phyloP scores from a whole-genome alignment of 2,797 vertebrate genomes.

The Erethizon dorsatum region DNA sequence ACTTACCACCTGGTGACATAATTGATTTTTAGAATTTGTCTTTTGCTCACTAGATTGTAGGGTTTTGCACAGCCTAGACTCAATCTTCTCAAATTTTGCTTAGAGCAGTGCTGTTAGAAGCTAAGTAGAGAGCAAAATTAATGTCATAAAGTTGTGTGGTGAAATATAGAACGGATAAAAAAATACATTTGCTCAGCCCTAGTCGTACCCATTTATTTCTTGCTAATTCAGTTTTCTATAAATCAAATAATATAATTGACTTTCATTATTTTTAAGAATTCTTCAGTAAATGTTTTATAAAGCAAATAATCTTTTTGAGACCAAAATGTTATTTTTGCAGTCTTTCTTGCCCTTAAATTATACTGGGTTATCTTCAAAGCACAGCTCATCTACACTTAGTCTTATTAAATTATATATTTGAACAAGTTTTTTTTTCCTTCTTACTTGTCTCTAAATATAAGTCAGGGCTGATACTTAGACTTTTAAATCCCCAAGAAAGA shows the following conservation, averaged over 20 bases:
- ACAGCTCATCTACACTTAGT: neutral
- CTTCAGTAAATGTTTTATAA: neutral
- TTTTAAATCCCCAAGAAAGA: neutral
- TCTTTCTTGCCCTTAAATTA: neutral
- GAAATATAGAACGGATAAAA: neutral
- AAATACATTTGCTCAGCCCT: neutral
- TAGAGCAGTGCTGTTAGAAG: neutral
- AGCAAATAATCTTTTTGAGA: neutral
- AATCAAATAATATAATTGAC: neutral
- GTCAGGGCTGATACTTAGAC: neutral
- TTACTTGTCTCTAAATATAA: neutral
- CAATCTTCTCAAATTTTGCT: neutral
- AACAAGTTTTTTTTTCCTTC: neutral
- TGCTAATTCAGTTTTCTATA: neutral
- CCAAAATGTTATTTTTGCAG: neutral
- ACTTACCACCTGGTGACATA: neutral
- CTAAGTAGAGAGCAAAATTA: neutral
- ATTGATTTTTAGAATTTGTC: constrained; percentile 7
- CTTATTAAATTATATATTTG: neutral
- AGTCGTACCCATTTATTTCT: neutral
- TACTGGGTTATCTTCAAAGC: neutral
- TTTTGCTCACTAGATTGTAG: neutral
- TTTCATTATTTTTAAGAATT: neutral
- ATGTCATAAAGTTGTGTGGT: neutral
- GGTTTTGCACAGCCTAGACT: neutral